Base-by-base conservation (phyloP, 2,888 invertebrate species). In the Cactoblastis cactorum region DNA sequence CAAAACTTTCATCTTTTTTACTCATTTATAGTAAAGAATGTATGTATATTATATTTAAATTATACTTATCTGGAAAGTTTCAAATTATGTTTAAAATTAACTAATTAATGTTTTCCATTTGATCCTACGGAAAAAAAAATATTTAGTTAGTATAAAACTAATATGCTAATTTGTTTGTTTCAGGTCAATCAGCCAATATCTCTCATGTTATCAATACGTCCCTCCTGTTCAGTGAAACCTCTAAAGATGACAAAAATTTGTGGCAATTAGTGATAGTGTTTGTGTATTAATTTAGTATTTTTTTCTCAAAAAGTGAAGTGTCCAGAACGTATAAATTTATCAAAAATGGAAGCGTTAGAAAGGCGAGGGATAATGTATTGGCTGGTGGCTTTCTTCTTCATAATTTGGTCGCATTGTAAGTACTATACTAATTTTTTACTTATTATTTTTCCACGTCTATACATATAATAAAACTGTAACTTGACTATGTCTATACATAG, bases 331-430 rank as follows among this genome's bases (percentile, higher is more conserved):
- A 2, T 11, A 39, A 38, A 45, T 48, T 19, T 48, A 54, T 50
- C 48, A 28, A 80, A 73, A 80, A 88, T 89, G 89, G 89, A 89
- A 69, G 89, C 85, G 33, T 65, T 84, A 52, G 88, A 89, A 64
- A 74, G 88, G 70, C 76, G 83, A 68, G 74, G 77, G 51, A 1
- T 71, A 3, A 19, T 75, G 49, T 76, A 76, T 17, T 56, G 77
- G 4, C 68, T 71, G 8, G 73, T 74, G 6, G 67, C 84, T 24
- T 28, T 82, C n/a, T 63, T 80, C 58, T 72, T 87, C 62, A 67
- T 80, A 11, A 75, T 88, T 59, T 81, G 78, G 68, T 77, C 76
- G 49, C 79, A 83, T 63, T 86, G 89, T 89, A 67, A 87, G 88
- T 87, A 72, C 45, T 47, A 49, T n/a, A 33, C 12, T n/a, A 2